Base-by-base conservation (phyloP, 64 coral and sea anemone genomes). In the Pocillopora damicornis region DNA sequence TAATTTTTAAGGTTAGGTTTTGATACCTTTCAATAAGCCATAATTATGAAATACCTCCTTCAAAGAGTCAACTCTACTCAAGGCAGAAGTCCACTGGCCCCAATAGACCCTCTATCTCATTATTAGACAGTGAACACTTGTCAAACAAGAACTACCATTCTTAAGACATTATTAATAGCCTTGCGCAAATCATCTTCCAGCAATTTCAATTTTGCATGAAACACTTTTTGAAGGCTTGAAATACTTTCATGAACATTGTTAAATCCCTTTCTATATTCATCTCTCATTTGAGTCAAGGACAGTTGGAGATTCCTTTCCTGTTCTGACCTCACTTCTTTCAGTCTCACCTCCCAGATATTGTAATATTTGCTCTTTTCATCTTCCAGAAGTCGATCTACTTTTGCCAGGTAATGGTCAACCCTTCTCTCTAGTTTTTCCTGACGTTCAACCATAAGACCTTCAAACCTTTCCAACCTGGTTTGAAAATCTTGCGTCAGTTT, bases 111-210 rank as follows among this genome's bases (percentile, higher is more conserved):
- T 15, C 58, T 4, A 15, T 13, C 3, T 4, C 62, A 42, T 15
- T 73, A 7, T 51, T 2, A 9, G 3, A 51, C 3, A 51, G 42
- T 51, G 42, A 51, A 51, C 17, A 30, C 59, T 35, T 30, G 58
- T 84, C 25, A 93, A 9, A 88, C 81, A 89, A 82, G 63, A 35
- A 96, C 91, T n/a, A 96, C 94, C 94, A 96, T 96, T 58, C 91
- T 92, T 23, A 96, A 42, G 4, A 96, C 91, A 93, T 96, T 96
- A 80, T 96, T 97, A 62, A 97, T 97, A 38, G 94, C 87, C 64
- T 97, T 97, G 2, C 87, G 87, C 35, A 97, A 88, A 72, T 97
- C 90, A 79, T 97, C 91, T 84, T 97, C 94, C 17, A 90, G 83
- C 35, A 97, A 80, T 66, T 90, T 90, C 77, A 97, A 23, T 88